phyloP scores from a whole-genome alignment of 2,797 vertebrate species.

The Dendrocincla fuliginosa region DNA sequence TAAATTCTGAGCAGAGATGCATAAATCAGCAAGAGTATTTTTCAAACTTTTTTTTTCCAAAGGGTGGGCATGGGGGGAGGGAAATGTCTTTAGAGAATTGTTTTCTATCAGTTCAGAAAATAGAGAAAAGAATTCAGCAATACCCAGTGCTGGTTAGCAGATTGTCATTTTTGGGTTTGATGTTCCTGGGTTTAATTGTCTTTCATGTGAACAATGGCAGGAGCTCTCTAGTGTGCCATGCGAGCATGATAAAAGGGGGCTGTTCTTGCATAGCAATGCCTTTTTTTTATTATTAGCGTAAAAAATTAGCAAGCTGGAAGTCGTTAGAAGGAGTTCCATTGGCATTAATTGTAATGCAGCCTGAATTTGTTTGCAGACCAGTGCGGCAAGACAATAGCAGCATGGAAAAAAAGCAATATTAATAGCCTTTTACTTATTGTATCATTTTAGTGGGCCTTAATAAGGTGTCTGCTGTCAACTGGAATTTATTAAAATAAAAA shows the following conservation, averaged over 20 bases:
- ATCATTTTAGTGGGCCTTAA: constrained; percentile 82
- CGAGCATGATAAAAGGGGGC: constrained; percentile 79
- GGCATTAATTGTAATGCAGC: constrained; percentile 88
- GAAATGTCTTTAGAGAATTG: constrained; percentile 81
- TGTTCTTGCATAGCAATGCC: constrained; percentile 85
- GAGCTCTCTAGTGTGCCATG: constrained; percentile 84
- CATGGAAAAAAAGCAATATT: constrained; percentile 76
- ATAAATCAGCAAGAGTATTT: constrained; percentile 81
- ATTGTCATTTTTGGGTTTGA: constrained; percentile 91
- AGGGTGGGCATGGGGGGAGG: constrained; percentile 62
- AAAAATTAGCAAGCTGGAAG: constrained; percentile 91
- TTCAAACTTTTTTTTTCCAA: constrained; percentile 59
- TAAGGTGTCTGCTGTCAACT: constrained; percentile 83
- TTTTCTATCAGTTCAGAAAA: constrained; percentile 84
- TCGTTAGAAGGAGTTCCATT: constrained; percentile 84
- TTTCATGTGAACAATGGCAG: constrained; percentile 91
- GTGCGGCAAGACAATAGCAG: constrained; percentile 82
- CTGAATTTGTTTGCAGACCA: constrained; percentile 86
- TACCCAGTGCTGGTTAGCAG: constrained; percentile 85
- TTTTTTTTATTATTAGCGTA: constrained; percentile 90
- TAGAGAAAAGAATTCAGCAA: constrained; percentile 77
- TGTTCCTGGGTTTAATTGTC: constrained; percentile 91
- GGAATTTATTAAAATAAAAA: constrained; percentile 84
- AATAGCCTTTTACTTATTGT: constrained; percentile 88
- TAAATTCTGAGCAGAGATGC: constrained; percentile 82